These are phyloP conservation scores for Petrocephalus sullivani DNA, from an alignment of 2,797 vertebrate species.

Conservation along the genomic window DNA sequence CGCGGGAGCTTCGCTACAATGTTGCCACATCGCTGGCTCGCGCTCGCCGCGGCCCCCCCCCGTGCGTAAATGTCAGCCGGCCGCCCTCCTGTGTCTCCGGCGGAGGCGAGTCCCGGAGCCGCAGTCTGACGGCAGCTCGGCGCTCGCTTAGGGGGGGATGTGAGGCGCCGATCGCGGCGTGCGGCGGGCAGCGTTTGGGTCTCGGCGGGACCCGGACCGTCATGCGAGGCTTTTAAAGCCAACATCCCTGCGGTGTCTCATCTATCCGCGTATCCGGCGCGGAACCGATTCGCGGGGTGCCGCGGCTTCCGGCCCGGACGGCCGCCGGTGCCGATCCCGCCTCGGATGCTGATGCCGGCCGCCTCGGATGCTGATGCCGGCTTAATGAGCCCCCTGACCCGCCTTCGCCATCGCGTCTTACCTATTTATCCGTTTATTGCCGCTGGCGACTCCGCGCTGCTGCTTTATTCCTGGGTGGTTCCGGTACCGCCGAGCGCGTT, in stretches of 20 bases:
- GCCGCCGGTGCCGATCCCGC: not conserved
- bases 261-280: not conserved
- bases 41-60: slow-evolving; percentile 14
- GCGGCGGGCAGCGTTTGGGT: not conserved
- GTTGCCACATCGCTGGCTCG: slow-evolving; percentile 36
- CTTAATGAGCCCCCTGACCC: not conserved
- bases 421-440: too few relatives aligned
- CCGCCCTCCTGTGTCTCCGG: slow-evolving; percentile 14
- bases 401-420: too few relatives aligned
- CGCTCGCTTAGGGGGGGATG: not conserved
- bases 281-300: not conserved
- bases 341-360: not conserved
- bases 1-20: slow-evolving; percentile 30
- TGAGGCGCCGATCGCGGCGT: too few relatives aligned
- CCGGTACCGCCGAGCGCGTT: too few relatives aligned
- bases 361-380: not conserved
- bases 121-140: not conserved
- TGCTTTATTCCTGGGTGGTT: too few relatives aligned
- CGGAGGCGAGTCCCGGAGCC: not conserved
- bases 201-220: not conserved
- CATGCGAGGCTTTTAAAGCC: not conserved
- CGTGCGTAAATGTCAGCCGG: not conserved
- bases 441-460: too few relatives aligned
- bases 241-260: not conserved
- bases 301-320: not conserved